phyloP scores from a whole-genome alignment of 2,888 invertebrate species.

The Asteroscopus sphinx region DNA sequence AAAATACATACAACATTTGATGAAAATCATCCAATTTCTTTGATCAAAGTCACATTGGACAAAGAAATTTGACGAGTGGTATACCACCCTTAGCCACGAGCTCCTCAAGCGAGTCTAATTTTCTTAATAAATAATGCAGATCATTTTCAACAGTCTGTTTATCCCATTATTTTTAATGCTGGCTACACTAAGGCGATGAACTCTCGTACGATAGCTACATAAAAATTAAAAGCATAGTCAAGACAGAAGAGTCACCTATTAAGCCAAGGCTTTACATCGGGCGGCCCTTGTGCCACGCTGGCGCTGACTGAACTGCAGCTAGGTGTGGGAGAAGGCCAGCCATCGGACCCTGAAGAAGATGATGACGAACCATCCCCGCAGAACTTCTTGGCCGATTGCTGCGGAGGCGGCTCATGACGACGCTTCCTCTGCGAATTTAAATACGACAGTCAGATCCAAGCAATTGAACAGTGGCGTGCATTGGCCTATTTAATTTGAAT shows the following conservation, averaged over 20 bases:
- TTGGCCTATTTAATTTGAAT: no score
- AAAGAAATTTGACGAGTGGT: no score
- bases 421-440: conserved; percentile 76
- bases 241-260: conserved; percentile 73
- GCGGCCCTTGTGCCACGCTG: conserved; percentile 64
- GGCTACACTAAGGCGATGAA: no score
- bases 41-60: no score
- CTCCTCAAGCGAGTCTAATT: no score
- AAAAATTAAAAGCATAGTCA: background rate
- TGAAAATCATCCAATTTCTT: no score
- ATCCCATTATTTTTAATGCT: no score
- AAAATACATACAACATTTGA: no score
- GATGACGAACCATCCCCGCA: conserved; percentile 74
- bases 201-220: background rate
- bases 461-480: no score
- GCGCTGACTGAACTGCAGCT: conserved; percentile 49
- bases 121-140: no score
- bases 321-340: conserved; percentile 60
- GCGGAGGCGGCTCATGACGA: conserved; percentile 75
- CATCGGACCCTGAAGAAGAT: conserved; percentile 53
- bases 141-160: no score
- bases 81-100: no score
- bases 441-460: background rate
- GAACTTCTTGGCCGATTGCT: conserved; percentile 79
- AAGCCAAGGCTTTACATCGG: conserved; percentile 82